A percentile compares a stretch with the other conserved stretches of the same genome.
These are phyloP conservation scores for Myripristis murdjan DNA, from an alignment of 2,797 vertebrate genomes.

Conservation along the genomic window DNA sequence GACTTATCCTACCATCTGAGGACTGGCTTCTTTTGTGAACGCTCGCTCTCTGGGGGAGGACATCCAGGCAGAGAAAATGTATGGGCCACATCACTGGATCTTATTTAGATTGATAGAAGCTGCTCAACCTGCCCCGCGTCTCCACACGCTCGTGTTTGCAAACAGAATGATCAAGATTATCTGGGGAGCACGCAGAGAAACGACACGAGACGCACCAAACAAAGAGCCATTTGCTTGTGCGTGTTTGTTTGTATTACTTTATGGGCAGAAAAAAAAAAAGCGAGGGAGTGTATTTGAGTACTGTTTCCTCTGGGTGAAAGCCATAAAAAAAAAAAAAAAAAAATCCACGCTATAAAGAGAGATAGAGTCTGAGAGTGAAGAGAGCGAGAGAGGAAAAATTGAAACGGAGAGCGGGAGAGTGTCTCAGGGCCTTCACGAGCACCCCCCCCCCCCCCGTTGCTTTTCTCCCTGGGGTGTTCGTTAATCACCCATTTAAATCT, in stretches of 20 bases:
- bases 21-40: slow-evolving; percentile 55
- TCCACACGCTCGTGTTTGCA: slow-evolving; percentile 45
- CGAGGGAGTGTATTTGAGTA: background rate
- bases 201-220: slow-evolving; percentile 17
- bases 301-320: background rate
- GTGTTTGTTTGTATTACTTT: slow-evolving; percentile 25
- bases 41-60: slow-evolving; percentile 55
- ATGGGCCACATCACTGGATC: slow-evolving; percentile 62
- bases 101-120: slow-evolving; percentile 81
- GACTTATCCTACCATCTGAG: slow-evolving; percentile 65
- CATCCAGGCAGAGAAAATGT: slow-evolving; percentile 61
- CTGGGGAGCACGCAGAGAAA: slow-evolving; percentile 37
- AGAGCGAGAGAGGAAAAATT: slow-evolving; percentile 12
- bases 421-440: slow-evolving; percentile 30
- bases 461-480: slow-evolving; percentile 66
- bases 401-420: slow-evolving; percentile 14
- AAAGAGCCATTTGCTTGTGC: slow-evolving; percentile 20
- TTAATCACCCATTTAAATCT: slow-evolving; percentile 82
- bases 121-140: slow-evolving; percentile 61
- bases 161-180: slow-evolving; percentile 68
- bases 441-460: slow-evolving; percentile 41
- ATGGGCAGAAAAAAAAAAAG: slow-evolving; percentile 31
- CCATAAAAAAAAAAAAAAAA: too few species aligned
- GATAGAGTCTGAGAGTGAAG: background rate
- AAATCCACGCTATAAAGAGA: background rate